phyloP scores from a whole-genome alignment of 1,140 invertebrate genomes.

The Penaeus indicus region DNA sequence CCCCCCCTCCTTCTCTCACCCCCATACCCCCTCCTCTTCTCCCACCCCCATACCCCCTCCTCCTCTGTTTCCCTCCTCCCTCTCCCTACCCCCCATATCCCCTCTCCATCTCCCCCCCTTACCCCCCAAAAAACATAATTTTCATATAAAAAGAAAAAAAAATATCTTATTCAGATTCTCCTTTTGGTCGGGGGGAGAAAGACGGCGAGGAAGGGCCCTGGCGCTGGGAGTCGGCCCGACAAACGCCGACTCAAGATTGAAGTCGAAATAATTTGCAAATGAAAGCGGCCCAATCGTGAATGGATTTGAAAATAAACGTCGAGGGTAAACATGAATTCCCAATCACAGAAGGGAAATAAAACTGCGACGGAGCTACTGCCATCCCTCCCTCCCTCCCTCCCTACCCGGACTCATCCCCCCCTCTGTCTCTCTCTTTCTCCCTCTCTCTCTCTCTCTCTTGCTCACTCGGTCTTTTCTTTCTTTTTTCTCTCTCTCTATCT shows the following conservation, averaged over 20 bases:
- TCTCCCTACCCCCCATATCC: neutral
- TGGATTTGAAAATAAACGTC: constrained; percentile 65
- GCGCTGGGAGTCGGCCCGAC: neutral
- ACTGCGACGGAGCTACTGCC: constrained; percentile 26
- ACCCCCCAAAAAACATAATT: constrained; percentile 9
- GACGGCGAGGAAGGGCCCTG: neutral
- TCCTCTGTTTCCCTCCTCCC: neutral
- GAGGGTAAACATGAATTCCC: constrained; percentile 62
- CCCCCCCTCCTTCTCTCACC: too few species aligned
- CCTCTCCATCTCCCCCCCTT: neutral
- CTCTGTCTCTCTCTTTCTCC: too few species aligned
- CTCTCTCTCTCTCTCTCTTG: too few species aligned
- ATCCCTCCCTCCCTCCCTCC: neutral
- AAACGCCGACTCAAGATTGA: constrained; percentile 62
- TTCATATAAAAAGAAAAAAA: constrained; percentile 39
- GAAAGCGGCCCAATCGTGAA: constrained; percentile 63
- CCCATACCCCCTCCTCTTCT: too few species aligned
- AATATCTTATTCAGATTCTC: constrained; percentile 45
- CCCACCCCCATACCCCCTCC: neutral
- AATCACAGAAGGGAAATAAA: constrained; percentile 58
- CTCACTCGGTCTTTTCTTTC: too few species aligned
- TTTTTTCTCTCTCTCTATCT: too few species aligned
- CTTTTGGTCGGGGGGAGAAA: constrained; percentile 25
- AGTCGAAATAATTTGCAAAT: constrained; percentile 66
- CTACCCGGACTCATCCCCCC: too few species aligned